Evolutionary conservation across 2,113 vertebrate genomes (phyloP).

Genomic region (Pipra filicauda): DNA sequence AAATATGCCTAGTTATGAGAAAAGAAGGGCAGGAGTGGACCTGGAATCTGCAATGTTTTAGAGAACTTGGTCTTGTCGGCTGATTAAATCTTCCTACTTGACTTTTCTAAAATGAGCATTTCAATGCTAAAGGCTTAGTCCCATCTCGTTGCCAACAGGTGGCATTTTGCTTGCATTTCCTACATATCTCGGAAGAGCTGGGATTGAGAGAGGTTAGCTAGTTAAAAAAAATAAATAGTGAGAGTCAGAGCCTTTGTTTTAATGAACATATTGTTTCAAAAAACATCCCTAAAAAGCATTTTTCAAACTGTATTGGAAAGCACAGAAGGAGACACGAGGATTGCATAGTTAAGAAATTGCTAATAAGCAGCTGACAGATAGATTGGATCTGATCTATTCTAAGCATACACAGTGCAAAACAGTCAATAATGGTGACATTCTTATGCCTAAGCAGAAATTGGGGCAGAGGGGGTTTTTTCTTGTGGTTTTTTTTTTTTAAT

Average conservation of each 20-base stretch:
- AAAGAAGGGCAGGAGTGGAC: not conserved
- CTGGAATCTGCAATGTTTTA: not conserved
- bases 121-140: not conserved
- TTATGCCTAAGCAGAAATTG: not conserved
- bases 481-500: not conserved
- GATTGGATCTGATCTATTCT: not conserved
- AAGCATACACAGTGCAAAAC: not conserved
- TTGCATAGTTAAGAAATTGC: not conserved
- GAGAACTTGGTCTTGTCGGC: not conserved
- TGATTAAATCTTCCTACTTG: not conserved
- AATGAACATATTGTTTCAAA: not conserved
- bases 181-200: not conserved
- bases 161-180: conserved; percentile 11
- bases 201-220: not conserved
- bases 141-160: not conserved
- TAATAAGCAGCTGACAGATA: not conserved
- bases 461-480: not conserved
- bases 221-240: not conserved
- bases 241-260: not conserved
- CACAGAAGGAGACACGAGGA: not conserved
- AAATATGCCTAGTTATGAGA: not conserved
- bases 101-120: not conserved
- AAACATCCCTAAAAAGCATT: not conserved
- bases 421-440: not conserved
- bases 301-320: not conserved